Evolutionary conservation across 53 echinoderm and acorn worm species (phyloP), one percentile per base, ranked within the genome.

Genomic region (Holothuria scabra): DNA sequence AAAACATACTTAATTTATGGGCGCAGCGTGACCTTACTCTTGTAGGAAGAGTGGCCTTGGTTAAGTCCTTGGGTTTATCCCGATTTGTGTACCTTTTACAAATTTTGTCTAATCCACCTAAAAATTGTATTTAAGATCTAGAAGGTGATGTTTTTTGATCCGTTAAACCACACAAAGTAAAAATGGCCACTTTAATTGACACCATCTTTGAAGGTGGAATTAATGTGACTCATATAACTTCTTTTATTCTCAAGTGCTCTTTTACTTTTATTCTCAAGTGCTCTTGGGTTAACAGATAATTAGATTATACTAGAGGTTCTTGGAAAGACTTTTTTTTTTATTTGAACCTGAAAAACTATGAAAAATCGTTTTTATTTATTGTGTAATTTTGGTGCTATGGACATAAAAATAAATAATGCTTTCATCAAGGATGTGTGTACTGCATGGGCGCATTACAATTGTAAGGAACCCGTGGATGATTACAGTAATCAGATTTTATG

Each of bases 301-400:
- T 26, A 26, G 29, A 26, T 7, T 10, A 29, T 26, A 7, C 10
- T 10, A 29, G 29, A 7, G 67, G 67, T 24, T 66, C 30, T 0
- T 66, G 67, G 67, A 66, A 66, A 29, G 26, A 28, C n/a, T n/a
- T n/a, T 25, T 66, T 66, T 66, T 66, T 66, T 66, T 10, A 32
- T 28, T 26, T 30, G 28, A 9, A 66, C 30, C 28, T 66, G 19
- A 25, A 29, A 28, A 66, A 14, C 30, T 26, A 66, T 66, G 28
- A 31, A 24, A 28, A 28, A 28, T 66, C 30, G 8, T 29, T 66
- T 7, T 28, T 66, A 28, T 66, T 66, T 66, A n/a, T 9, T 11
- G 18, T 66, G 28, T 44, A 44, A 44, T 44, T 44, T 44, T 44
- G 44, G 10, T 10, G 44, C 10, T 5, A 44, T 7, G 5, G 67